These are phyloP conservation scores for Hemibagrus wyckioides DNA, from an alignment of 2,113 vertebrate species.

Conservation along the genomic window DNA sequence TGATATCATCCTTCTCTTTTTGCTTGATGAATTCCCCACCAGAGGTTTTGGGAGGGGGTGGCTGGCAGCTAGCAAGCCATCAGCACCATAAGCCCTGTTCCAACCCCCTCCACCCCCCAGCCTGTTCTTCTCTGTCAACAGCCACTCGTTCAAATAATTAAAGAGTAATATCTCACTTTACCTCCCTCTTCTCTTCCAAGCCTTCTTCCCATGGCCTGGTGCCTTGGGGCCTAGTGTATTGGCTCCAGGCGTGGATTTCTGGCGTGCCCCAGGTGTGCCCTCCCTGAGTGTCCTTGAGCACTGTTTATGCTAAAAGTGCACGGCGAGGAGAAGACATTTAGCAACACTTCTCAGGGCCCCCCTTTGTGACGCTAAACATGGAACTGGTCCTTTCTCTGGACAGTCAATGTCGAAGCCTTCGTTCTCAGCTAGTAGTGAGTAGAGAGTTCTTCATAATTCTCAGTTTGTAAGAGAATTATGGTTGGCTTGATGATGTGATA, in stretches of 20 bases:
- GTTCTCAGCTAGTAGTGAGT: not conserved
- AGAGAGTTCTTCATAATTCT: not conserved
- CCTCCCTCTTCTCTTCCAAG: constrained; percentile 46
- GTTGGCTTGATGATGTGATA: not conserved
- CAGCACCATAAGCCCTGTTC: constrained; percentile 29
- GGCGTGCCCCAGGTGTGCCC: constrained; percentile 51
- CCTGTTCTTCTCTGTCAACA: constrained; percentile 58
- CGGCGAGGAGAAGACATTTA: constrained; percentile 44
- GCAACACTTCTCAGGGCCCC: constrained; percentile 20
- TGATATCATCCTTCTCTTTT: constrained; percentile 54
- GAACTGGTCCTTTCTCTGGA: not conserved
- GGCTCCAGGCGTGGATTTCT: constrained; percentile 28
- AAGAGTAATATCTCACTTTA: constrained; percentile 56
- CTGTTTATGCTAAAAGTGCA: constrained; percentile 55
- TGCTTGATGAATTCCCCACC: constrained; percentile 48
- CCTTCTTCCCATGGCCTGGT: constrained; percentile 43
- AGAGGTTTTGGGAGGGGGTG: constrained; percentile 36
- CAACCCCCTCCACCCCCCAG: constrained; percentile 42
- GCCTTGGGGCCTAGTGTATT: constrained; percentile 34
- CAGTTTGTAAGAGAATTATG: not conserved
- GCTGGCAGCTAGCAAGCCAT: constrained; percentile 14
- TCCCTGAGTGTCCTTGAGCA: constrained; percentile 36
- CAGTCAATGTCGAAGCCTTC: not conserved
- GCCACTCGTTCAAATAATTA: constrained; percentile 61
- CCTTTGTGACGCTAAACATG: constrained; percentile 31